These are phyloP conservation scores for Spongilla lacustris DNA, from an alignment of 37 sponge, comb jelly and placozoan genomes.

Conservation along the genomic window DNA sequence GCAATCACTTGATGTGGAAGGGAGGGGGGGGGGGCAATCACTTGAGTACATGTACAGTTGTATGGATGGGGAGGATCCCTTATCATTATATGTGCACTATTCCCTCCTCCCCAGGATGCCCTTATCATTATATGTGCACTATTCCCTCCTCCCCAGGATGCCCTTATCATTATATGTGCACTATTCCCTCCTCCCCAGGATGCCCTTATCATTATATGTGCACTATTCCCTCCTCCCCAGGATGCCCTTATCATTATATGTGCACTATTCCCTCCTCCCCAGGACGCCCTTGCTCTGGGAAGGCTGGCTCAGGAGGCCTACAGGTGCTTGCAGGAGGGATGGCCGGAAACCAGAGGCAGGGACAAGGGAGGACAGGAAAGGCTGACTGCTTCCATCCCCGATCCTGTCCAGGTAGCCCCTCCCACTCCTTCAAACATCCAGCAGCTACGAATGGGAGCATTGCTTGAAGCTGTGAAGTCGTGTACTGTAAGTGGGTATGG, in stretches of 20 bases:
- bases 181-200: background rate
- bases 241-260: constrained; percentile 11
- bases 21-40: too few species aligned
- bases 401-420: background rate
- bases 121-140: too few species aligned
- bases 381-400: background rate
- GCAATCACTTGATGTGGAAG: too few species aligned
- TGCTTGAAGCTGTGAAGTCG: background rate
- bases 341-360: constrained; percentile 3
- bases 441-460: constrained; percentile 15
- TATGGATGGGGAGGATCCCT: too few species aligned
- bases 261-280: background rate
- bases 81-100: too few species aligned
- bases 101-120: too few species aligned
- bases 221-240: background rate
- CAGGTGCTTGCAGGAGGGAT: constrained; percentile 18
- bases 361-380: background rate
- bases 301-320: constrained; percentile 29
- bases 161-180: too few species aligned
- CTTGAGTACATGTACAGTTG: too few species aligned
- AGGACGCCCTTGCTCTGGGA: constrained; percentile 57
- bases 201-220: too few species aligned
- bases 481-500: background rate
- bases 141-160: too few species aligned
- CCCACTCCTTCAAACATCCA: background rate